Evolutionary conservation across 23 tunicate genomes (phyloP).

Genomic region (Halocynthia aurantium): DNA sequence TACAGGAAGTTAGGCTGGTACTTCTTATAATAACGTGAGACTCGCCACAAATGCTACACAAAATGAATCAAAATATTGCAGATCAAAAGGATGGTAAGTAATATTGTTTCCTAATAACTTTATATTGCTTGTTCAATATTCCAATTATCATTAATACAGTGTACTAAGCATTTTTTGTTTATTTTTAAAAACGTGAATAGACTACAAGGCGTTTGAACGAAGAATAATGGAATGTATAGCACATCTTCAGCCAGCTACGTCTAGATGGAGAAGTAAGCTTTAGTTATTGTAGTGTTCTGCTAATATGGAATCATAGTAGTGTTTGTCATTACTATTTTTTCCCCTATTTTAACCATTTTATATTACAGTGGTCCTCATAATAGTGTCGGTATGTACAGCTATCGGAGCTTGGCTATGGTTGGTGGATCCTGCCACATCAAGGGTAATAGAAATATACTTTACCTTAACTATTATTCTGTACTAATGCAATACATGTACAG

Average conservation of each 20-base stretch:
- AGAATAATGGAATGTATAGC: constrained; percentile 76
- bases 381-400: constrained; percentile 70
- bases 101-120: too few species aligned
- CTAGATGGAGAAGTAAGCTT: constrained; percentile 79
- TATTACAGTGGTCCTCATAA: constrained; percentile 48
- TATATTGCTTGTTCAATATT: too few species aligned
- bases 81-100: constrained; percentile 25
- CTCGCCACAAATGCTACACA: constrained; percentile 14
- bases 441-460: constrained; percentile 26
- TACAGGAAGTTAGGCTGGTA: not conserved
- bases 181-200: not conserved
- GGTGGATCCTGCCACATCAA: constrained; percentile 82
- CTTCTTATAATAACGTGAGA: not conserved
- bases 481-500: not conserved
- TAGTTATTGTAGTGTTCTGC: not conserved
- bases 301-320: not conserved
- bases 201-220: constrained; percentile 80
- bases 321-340: not conserved
- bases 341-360: not conserved
- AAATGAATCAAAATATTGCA: constrained; percentile 20
- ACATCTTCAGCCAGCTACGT: constrained; percentile 70
- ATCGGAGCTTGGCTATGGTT: constrained; percentile 96
- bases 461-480: not conserved
- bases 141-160: too few species aligned
- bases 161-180: too few species aligned